Conservation (phyloP, 2,797 vertebrate genomes). For the Urophycis tenuis region DNA sequence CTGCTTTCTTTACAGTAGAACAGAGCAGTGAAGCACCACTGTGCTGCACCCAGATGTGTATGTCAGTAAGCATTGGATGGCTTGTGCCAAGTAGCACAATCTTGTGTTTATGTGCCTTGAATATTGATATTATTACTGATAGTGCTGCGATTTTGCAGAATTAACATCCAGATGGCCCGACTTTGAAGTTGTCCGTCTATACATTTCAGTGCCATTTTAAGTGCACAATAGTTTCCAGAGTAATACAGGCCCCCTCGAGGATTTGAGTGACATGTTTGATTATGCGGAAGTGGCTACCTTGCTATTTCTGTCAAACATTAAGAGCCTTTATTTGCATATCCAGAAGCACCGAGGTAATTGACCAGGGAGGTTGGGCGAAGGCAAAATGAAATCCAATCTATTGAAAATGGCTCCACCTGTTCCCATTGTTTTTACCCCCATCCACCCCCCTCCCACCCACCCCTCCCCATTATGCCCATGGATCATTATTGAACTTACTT, state of each 20-base stretch:
- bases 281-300: conserved; percentile 8
- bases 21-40: not conserved
- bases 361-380: conserved; percentile 5
- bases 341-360: not conserved
- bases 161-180: not conserved
- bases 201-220: not conserved
- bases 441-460: not conserved
- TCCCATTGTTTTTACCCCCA: conserved; percentile 6
- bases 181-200: not conserved
- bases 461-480: not conserved
- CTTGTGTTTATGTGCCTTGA: not conserved
- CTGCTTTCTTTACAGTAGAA: too few relatives aligned
- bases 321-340: conserved; percentile 19
- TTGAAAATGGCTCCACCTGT: conserved; percentile 14
- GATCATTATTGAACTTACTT: not conserved
- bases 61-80: not conserved
- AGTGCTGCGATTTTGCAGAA: not conserved
- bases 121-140: not conserved
- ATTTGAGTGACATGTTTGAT: conserved; percentile 11
- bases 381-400: conserved; percentile 15
- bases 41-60: not conserved
- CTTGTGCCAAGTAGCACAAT: not conserved
- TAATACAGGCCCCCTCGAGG: not conserved
- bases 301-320: not conserved
- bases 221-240: conserved; percentile 16